phyloP scores from a whole-genome alignment of 1,140 invertebrate genomes.

The Pentalonia nigronervosa region DNA sequence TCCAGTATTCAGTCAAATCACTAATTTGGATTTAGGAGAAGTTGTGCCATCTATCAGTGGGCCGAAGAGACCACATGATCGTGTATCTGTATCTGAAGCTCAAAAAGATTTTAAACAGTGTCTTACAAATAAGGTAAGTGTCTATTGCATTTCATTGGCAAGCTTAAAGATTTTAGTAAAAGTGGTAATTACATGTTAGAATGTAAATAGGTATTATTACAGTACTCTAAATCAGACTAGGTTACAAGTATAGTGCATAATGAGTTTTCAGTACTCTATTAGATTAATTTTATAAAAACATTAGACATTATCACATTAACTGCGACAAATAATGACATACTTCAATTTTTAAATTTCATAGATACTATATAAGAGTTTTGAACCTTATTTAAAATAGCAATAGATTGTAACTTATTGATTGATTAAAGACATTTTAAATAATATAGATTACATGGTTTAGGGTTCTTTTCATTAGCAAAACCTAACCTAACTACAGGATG shows the following conservation, averaged over 20 bases:
- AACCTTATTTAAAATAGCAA: too few species aligned
- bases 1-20: conserved; percentile 86
- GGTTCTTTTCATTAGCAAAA: too few species aligned
- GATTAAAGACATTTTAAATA: too few species aligned
- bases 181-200: background rate
- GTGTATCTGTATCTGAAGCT: conserved; percentile 90
- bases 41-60: conserved; percentile 95
- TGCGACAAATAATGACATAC: too few species aligned
- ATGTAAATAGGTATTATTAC: too few species aligned
- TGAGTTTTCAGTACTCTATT: background rate
- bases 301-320: background rate
- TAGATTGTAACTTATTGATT: too few species aligned
- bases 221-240: too few species aligned
- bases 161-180: background rate
- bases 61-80: conserved; percentile 95
- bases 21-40: conserved; percentile 86
- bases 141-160: background rate
- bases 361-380: too few species aligned
- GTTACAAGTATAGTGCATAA: too few species aligned
- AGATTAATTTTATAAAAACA: background rate
- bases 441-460: too few species aligned
- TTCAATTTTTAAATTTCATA: too few species aligned
- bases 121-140: conserved; percentile 85
- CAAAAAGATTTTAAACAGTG: conserved; percentile 88
- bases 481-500: too few species aligned